Base-by-base conservation (phyloP, 64 coral and sea anemone genomes). In the Trachythela sp. region DNA sequence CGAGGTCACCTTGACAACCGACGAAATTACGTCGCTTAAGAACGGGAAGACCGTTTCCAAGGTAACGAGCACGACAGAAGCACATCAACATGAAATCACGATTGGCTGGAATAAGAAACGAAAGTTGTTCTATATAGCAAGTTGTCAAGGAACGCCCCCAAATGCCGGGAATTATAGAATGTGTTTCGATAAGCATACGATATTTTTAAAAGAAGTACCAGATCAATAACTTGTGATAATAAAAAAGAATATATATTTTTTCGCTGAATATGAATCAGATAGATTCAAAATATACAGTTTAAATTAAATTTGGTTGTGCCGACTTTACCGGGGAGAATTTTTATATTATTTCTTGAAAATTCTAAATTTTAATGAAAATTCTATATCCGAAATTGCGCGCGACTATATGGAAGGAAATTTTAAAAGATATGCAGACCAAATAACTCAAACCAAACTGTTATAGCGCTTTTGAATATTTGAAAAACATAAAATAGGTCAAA, bases 1-100 rank as follows among this genome's bases (percentile, higher is more conserved):
- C 39, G 88, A 90, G 39, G 20, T 94, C 30, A 88, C 85, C 48
- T 51, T 94, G 37, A 88, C 70, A 15, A n/a, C 48, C 41, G 70
- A 84, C 18, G 75, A 94, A 68, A 84, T 90, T n/a, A 0, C 83
- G 51, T 14, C 8, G 0, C 83, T 64, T 11, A 86, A 48, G 45
- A 72, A 20, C 1, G 83, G 83, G 17, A 71, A 0, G 32, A 48
- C 2, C 15, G 8, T 20, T n/a, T 27, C 48, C 9, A n/a, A 40
- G 26, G 85, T 84, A 29, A 86, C 89, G 34, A 86, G 68, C 24
- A 31, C 29, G 68, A 31, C 68, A 72, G n/a, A 72, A 35, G 68
- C 33, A 72, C 68, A 72, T 35, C 68, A 72, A 26, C 68, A 72
- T 72, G 68, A 72, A 72, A 10, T 72, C 26, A 27, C 24, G 11